These are phyloP conservation scores for Athene noctua DNA, from an alignment of 2,113 vertebrate genomes.

Conservation along the genomic window DNA sequence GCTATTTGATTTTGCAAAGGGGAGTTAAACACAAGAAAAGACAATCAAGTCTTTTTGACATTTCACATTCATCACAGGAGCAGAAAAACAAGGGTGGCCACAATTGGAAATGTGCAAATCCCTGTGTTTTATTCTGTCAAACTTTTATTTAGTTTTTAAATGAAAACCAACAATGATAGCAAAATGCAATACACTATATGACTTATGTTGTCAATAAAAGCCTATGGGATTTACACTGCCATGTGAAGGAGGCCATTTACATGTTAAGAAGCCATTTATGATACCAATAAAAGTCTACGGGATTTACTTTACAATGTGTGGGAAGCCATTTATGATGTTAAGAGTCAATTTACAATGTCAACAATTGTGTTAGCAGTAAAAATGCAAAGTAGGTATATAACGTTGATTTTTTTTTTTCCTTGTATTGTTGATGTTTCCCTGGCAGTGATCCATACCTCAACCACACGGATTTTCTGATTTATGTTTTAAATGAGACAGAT, in stretches of 20 bases:
- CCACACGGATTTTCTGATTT: neutral
- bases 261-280: conserved; percentile 72
- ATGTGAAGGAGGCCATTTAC: conserved; percentile 51
- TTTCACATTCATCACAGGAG: neutral
- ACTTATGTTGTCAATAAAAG: conserved; percentile 61
- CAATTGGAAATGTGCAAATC: neutral
- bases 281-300: conserved; percentile 61
- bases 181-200: conserved; percentile 4
- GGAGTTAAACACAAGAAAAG: neutral
- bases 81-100: neutral
- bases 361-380: conserved; percentile 70
- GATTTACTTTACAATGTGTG: conserved; percentile 69
- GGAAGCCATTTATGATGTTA: conserved; percentile 67
- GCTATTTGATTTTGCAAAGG: neutral
- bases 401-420: neutral
- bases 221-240: conserved; percentile 39
- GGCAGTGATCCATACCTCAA: neutral
- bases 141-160: conserved; percentile 64
- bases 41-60: neutral
- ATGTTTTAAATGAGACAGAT: neutral
- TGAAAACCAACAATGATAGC: conserved; percentile 26
- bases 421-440: neutral
- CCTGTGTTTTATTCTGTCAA: neutral
- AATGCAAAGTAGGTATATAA: neutral
- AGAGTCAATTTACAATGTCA: conserved; percentile 68